Conservation (phyloP, 2,888 invertebrate genomes). For the Macrosoma leucophasiata region DNA sequence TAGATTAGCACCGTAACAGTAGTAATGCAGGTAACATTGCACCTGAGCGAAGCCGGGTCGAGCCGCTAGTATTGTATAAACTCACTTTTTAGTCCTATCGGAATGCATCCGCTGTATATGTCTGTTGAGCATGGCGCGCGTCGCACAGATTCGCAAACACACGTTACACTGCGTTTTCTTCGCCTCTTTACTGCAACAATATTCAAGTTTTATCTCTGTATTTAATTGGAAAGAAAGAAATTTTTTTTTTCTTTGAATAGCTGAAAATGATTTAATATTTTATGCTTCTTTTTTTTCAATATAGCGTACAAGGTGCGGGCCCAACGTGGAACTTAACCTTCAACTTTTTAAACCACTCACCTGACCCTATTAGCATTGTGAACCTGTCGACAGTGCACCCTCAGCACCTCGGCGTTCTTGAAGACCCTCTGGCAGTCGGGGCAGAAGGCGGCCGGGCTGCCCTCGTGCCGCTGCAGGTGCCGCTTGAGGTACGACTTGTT, state of each 20-base stretch:
- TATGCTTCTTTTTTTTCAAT: no score
- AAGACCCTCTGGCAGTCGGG: conserved; percentile 27
- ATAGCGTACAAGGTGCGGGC: no score
- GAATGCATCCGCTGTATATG: conserved; percentile 42
- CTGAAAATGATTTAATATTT: no score
- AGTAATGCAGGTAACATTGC: neutral
- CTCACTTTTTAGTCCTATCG: conserved; percentile 40
- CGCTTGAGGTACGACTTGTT: conserved; percentile 34
- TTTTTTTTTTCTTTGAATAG: no score
- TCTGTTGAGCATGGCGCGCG: conserved; percentile 34
- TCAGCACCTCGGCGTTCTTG: conserved; percentile 29
- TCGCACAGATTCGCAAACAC: conserved; percentile 36
- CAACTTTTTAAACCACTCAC: conserved; percentile 26
- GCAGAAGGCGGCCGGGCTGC: conserved; percentile 25
- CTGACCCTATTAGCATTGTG: conserved; percentile 29
- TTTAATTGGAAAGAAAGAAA: no score
- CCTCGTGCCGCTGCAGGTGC: conserved; percentile 34
- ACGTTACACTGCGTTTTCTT: conserved; percentile 28
- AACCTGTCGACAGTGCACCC: conserved; percentile 29
- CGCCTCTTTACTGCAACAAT: no score
- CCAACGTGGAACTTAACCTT: no score
- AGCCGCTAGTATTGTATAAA: neutral
- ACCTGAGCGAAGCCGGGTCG: neutral
- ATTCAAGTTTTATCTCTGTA: no score
- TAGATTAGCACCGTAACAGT: no score